phyloP scores from a whole-genome alignment of 2,888 invertebrate genomes.

The Volucella inflata region DNA sequence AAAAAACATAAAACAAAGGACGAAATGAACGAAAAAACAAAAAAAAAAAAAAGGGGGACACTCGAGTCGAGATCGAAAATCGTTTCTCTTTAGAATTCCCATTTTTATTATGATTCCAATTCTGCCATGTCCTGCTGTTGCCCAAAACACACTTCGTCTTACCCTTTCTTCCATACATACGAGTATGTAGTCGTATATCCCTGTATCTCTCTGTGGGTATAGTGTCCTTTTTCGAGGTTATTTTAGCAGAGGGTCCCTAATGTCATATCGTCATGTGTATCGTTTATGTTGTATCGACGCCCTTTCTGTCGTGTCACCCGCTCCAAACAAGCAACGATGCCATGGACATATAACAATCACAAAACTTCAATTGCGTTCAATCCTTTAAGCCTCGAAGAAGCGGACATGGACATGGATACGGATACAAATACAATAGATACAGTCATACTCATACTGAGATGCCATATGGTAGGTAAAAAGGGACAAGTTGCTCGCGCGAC shows the following conservation, averaged over 20 bases:
- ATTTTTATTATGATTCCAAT: constrained; percentile 59
- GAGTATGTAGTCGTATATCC: too few species aligned
- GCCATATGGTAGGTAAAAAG: neutral
- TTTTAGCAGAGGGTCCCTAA: constrained; percentile 32
- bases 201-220: neutral
- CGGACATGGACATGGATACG: constrained; percentile 6
- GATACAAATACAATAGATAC: neutral
- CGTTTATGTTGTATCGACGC: constrained; percentile 37
- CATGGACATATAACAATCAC: constrained; percentile 72
- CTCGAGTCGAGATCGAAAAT: constrained; percentile 71
- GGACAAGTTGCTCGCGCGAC: constrained; percentile 30
- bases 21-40: constrained; percentile 26
- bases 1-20: constrained; percentile 55
- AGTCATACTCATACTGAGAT: neutral
- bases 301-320: constrained; percentile 16
- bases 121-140: constrained; percentile 39
- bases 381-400: constrained; percentile 69
- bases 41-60: constrained; percentile 21
- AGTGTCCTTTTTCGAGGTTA: constrained; percentile 30
- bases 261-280: constrained; percentile 69
- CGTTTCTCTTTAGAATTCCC: constrained; percentile 66
- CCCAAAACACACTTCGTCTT: neutral
- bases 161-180: too few species aligned
- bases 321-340: constrained; percentile 44
- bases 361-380: constrained; percentile 73